phyloP scores from a whole-genome alignment of 1,140 invertebrate genomes.

The Ceratoteleas bidentatus region DNA sequence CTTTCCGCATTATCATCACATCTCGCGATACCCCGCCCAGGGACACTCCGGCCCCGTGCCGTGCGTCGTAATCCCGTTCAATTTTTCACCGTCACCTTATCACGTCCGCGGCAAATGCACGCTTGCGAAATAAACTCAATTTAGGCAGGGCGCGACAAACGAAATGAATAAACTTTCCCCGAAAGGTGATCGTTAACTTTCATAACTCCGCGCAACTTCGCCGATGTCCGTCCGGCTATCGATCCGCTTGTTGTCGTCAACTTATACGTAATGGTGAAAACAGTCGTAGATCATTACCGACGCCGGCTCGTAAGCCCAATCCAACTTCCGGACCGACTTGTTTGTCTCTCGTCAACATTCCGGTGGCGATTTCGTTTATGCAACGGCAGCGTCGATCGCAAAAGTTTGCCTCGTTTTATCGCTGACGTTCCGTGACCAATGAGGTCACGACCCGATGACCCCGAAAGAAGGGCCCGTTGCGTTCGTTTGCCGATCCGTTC shows the following conservation, averaged over 20 bases:
- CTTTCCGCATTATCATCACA: no score
- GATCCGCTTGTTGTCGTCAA: conserved; percentile 22
- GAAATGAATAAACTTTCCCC: conserved; percentile 23
- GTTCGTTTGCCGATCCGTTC: neutral
- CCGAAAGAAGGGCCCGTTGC: neutral
- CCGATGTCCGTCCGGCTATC: conserved; percentile 8
- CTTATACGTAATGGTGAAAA: conserved; percentile 1
- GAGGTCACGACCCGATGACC: no score
- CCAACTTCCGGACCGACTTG: neutral
- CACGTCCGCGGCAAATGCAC: conserved; percentile 16
- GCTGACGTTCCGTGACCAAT: no score
- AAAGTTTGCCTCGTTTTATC: no score
- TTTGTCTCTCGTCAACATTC: neutral
- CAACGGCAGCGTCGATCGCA: neutral
- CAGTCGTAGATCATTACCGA: neutral
- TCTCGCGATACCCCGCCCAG: conserved; percentile 1
- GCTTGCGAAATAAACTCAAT: conserved; percentile 34
- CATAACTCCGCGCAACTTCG: conserved; percentile 25
- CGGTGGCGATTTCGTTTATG: no score
- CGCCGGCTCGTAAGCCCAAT: no score
- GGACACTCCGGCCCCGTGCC: no score
- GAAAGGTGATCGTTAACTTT: conserved; percentile 40
- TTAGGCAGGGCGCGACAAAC: neutral
- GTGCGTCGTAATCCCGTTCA: conserved; percentile 34
- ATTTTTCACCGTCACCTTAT: conserved; percentile 36